Base-by-base conservation (phyloP, 2,113 vertebrate genomes). In the Isichthys henryi region DNA sequence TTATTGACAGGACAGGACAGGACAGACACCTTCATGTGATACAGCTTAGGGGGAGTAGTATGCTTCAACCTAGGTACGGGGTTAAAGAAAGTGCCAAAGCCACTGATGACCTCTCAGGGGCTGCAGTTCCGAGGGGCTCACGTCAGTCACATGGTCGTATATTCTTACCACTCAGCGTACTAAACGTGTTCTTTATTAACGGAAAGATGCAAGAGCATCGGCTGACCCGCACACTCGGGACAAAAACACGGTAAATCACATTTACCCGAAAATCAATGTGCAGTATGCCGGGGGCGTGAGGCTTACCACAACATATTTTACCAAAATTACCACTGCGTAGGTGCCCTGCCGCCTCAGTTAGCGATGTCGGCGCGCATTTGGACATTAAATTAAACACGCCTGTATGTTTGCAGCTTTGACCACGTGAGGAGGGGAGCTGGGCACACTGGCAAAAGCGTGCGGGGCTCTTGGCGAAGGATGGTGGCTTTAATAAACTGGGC, bases 191-290 rank as follows among this genome's bases (percentile, higher is more conserved):
- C 74, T 80, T 80, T 43, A 80, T 23, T 84, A 84, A 84, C 10
- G 3, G 21, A 2, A 9, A 21, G 39, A 84, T 48, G 39, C 1
- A 45, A 84, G 21, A 0, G 39, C 82, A 5, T 21, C 1, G 35
- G 45, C 21, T 48, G 39, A 23, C 43, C 7, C 82, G 13, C 23
- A 84, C 82, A 39, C 82, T 46, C 82, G 3, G 23, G 21, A 45
- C 21, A 84, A 45, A 45, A 48, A 84, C 82, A 48, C 17, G 23
- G 82, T 84, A 84, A 84, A 84, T 48, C 43, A 45, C 39, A n/a
- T 45, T 84, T 84, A 84, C 82, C 82, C 45, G n/a, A 48, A 48
- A 84, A 84, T 84, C 82, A 84, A 80, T 80, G 82, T 9, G 45
- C 23, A 3, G 39, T 1, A n/a, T 10, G 45, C 82, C 45, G 2